Evolutionary conservation across 2,888 invertebrate species (phyloP).

Genomic region (Cacoxenus indagator): DNA sequence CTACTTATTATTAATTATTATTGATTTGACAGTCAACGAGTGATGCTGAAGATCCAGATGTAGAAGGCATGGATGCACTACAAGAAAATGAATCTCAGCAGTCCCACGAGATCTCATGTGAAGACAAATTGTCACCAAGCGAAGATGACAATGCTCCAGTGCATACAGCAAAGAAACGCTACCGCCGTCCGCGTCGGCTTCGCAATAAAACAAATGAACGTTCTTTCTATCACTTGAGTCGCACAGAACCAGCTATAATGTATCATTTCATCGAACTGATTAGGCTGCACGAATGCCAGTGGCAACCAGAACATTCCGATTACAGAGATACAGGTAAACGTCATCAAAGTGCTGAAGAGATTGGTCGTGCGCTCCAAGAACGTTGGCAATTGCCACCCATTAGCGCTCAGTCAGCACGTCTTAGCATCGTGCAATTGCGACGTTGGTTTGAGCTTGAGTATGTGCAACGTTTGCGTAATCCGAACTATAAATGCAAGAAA

Average conservation of each 20-base stretch:
- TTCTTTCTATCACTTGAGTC: slow-evolving; percentile 37
- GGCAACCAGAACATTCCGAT: slow-evolving; percentile 23
- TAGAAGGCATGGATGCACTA: too few species aligned
- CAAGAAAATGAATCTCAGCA: too few species aligned
- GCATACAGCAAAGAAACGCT: too few species aligned
- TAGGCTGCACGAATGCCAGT: slow-evolving; percentile 28
- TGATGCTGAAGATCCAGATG: too few species aligned
- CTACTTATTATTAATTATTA: too few species aligned
- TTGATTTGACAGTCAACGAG: too few species aligned
- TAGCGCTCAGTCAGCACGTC: slow-evolving; percentile 8
- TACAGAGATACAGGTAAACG: slow-evolving; percentile 27
- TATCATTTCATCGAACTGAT: slow-evolving; percentile 36
- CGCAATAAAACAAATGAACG: too few species aligned
- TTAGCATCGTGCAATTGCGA: slow-evolving; percentile 29
- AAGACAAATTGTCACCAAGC: too few species aligned
- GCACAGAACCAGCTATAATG: slow-evolving; percentile 32
- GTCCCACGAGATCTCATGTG: too few species aligned
- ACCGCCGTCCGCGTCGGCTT: too few species aligned
- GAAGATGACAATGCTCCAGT: too few species aligned
- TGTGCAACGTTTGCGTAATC: slow-evolving; percentile 18
- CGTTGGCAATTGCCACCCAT: slow-evolving; percentile 18
- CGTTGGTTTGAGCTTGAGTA: slow-evolving; percentile 40
- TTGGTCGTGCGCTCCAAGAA: slow-evolving; percentile 21
- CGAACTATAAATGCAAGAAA: slow-evolving; percentile 22
- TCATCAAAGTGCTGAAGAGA: slow-evolving; percentile 17